These are phyloP conservation scores for Antheraea yamamai DNA, from an alignment of 2,888 invertebrate species.

Conservation along the genomic window DNA sequence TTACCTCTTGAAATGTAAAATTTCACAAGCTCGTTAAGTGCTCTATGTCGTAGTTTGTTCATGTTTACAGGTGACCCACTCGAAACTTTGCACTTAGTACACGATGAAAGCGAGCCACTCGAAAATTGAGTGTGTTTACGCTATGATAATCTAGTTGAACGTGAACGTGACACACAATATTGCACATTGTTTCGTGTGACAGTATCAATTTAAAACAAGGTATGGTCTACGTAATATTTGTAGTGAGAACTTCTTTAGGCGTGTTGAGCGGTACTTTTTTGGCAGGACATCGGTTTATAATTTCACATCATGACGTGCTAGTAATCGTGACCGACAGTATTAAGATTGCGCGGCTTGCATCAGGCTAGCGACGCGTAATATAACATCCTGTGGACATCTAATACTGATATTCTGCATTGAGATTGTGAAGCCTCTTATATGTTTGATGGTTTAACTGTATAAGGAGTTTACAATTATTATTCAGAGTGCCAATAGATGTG, in stretches of 20 bases:
- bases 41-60: conserved; percentile 1
- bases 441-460: no score
- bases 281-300: no score
- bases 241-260: not conserved
- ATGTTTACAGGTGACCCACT: conserved; percentile 9
- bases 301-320: no score
- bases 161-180: conserved; percentile 11
- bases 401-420: no score
- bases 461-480: no score
- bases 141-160: conserved; percentile 9
- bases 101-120: conserved; percentile 6
- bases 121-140: conserved; percentile 13
- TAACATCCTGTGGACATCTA: no score
- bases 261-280: no score
- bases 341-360: no score
- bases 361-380: no score
- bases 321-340: no score
- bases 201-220: not conserved
- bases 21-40: conserved; percentile 3
- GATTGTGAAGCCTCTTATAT: no score
- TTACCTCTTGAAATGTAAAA: not conserved
- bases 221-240: not conserved
- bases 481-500: no score
- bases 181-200: not conserved
- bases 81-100: conserved; percentile 12